Evolutionary conservation across 2,888 invertebrate species (phyloP), one percentile per base, ranked within the genome.

Genomic region (Uropetala carovei): DNA sequence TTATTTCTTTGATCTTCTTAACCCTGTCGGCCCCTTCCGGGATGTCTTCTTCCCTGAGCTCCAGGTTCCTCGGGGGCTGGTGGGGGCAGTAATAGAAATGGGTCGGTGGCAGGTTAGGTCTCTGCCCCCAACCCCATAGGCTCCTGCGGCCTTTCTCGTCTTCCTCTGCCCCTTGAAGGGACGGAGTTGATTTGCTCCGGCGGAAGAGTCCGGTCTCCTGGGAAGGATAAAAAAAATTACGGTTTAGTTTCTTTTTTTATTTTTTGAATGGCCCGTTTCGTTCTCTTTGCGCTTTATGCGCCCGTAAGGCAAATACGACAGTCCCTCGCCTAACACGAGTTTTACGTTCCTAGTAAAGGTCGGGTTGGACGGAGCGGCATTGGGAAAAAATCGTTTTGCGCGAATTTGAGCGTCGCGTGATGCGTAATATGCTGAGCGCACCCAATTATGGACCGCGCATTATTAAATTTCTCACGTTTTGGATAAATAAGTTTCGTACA

Each of bases 51-150:
- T 64, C 60, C 64, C 64, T 89, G 43, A 89, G 89, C 64, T 89
- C 89, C 18, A 43, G 11, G 43, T 89, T 89, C 43, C 89, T 43
- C 0, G 89, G 89, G 0, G 89, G 89, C 30, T 60, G 30, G 89
- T 89, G 43, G 27, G 89, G 89, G 68, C 60, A 43, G 43, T 89
- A 89, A n/a, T 89, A 89, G 89, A 89, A 89, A 43, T 89, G 89
- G 9, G 64, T 8, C n/a, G 89, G 89, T 10, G 89, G 89, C 16
- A 89, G 89, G 43, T 43, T 60, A 11, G 89, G 89, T 13, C 89
- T 22, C 64, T 89, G 64, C 10, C 89, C 89, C 89, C 89, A 89
- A 3, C 89, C 89, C 89, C 89, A 89, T 8, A 89, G 43, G 7
- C 18, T 56, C 43, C 89, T 89, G 16, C 89, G 89, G n/a, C 89